Conservation (phyloP, 2,113 vertebrate genomes). For the Sceloporus tristichus region DNA sequence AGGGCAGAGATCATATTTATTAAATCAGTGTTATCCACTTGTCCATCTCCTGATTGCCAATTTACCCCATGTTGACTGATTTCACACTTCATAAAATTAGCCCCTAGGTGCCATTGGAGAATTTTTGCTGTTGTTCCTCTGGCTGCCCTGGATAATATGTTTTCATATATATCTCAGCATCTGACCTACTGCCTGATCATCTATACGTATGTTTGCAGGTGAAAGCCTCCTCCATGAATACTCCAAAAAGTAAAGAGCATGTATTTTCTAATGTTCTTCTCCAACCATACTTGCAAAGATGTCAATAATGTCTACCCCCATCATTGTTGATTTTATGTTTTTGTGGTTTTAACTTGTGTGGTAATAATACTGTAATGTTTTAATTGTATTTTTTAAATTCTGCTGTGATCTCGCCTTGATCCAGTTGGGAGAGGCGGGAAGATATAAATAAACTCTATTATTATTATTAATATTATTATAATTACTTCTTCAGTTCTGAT, state of each 20-base stretch:
- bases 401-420: too few relatives aligned
- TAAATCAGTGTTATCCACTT: slow-evolving; percentile 42
- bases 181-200: neutral
- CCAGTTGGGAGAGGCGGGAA: too few relatives aligned
- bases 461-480: too few relatives aligned
- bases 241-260: neutral
- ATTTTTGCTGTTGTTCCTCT: neutral
- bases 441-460: too few relatives aligned
- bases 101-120: slow-evolving; percentile 4
- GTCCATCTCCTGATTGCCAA: slow-evolving; percentile 37
- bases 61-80: slow-evolving; percentile 32
- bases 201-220: neutral
- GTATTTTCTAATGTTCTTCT: neutral
- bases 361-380: too few relatives aligned
- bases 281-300: neutral
- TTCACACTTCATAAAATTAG: slow-evolving; percentile 33
- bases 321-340: too few relatives aligned
- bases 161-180: neutral
- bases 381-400: too few relatives aligned
- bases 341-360: too few relatives aligned
- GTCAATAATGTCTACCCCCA: neutral
- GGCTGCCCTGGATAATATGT: neutral
- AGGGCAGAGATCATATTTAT: slow-evolving; percentile 47
- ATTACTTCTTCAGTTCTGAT: neutral
- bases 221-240: neutral